phyloP scores from a whole-genome alignment of 1,140 invertebrate genomes.

The Euglossa dilemma region DNA sequence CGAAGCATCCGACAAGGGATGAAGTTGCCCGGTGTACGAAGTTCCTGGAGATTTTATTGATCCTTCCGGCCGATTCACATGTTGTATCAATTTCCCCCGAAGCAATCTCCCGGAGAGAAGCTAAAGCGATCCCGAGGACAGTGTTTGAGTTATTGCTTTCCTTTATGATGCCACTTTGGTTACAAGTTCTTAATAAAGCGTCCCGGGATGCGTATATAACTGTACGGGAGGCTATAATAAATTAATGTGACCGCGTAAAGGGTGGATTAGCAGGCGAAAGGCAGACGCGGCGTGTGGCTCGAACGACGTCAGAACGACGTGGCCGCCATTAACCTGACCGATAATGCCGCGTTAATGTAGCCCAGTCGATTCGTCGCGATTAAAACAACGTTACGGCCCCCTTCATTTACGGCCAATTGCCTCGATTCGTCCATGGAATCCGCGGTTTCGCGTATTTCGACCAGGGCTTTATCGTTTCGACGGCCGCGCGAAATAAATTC shows the following conservation, averaged over 20 bases:
- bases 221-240: background rate
- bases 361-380: conserved; percentile 41
- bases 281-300: no score
- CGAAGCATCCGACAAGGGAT: background rate
- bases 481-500: conserved; percentile 39
- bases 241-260: background rate
- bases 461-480: background rate
- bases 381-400: conserved; percentile 31
- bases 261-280: background rate
- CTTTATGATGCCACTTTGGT: background rate
- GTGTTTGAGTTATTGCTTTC: conserved; percentile 11
- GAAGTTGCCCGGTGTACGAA: background rate
- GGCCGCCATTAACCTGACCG: conserved; percentile 41
- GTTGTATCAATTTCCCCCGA: background rate
- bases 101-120: background rate
- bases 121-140: background rate
- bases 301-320: conserved; percentile 39
- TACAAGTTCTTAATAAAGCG: conserved; percentile 11
- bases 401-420: conserved; percentile 43
- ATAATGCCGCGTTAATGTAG: conserved; percentile 51
- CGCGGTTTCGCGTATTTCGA: conserved; percentile 33
- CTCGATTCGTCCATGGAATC: conserved; percentile 28
- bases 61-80: background rate
- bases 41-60: background rate
- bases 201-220: background rate